Evolutionary conservation across 2,113 vertebrate species (phyloP).

Genomic region (Uria lomvia): DNA sequence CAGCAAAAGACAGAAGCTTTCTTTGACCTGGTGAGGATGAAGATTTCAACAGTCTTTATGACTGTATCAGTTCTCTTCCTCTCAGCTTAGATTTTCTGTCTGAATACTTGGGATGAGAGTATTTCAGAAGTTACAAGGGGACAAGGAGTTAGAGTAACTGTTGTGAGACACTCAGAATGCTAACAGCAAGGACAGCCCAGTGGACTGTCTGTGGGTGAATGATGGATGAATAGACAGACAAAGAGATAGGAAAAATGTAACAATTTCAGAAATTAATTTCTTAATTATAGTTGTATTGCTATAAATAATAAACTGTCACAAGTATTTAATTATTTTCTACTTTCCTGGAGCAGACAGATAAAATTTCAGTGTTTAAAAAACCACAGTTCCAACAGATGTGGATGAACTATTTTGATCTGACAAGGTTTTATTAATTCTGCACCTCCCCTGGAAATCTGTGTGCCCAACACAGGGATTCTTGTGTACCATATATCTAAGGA

Average conservation of each 20-base stretch:
- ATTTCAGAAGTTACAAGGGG: neutral
- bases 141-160: neutral
- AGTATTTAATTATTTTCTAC: neutral
- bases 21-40: fast-evolving
- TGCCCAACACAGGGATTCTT: neutral
- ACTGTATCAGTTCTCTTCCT: neutral
- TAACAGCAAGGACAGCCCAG: neutral
- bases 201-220: neutral
- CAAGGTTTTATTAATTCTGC: neutral
- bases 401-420: neutral
- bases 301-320: neutral
- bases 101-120: neutral
- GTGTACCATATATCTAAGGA: neutral
- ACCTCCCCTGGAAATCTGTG: neutral
- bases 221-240: neutral
- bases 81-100: neutral
- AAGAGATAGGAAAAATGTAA: neutral
- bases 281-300: neutral
- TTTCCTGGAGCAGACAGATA: neutral
- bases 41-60: neutral
- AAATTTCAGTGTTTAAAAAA: neutral
- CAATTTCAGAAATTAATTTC: neutral
- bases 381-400: neutral
- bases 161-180: neutral
- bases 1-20: neutral